Evolutionary conservation across 1,140 invertebrate species (phyloP).

Genomic region (Acromyrmex echinatior): DNA sequence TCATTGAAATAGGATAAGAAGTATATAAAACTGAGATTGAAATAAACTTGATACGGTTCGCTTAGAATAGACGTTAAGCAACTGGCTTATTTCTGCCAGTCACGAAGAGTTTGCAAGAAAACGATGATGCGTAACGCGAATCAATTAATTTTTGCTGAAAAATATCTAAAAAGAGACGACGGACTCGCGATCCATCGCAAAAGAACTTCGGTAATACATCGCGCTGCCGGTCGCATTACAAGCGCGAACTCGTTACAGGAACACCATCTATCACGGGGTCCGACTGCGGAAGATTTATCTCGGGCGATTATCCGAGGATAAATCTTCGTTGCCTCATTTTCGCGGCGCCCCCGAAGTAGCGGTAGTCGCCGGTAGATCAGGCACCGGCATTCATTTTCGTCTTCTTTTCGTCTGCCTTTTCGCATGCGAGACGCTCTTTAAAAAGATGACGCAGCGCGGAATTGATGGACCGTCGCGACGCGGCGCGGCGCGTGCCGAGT

Average conservation of each 20-base stretch:
- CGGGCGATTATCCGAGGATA: constrained; percentile 45
- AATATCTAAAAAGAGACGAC: background rate
- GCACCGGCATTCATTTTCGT: constrained; percentile 2
- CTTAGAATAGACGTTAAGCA: background rate
- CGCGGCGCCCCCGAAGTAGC: constrained; percentile 21
- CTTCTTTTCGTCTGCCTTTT: constrained; percentile 7
- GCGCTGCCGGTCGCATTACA: constrained; percentile 28
- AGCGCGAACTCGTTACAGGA: constrained; percentile 50
- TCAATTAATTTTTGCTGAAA: constrained; percentile 18
- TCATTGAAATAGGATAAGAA: background rate
- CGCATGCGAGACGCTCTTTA: background rate
- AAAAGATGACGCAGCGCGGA: constrained; percentile 32
- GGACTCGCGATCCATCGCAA: background rate
- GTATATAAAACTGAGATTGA: background rate
- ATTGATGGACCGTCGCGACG: constrained; percentile 24
- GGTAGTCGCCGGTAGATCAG: background rate
- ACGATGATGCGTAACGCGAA: background rate
- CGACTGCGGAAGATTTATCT: constrained; percentile 14
- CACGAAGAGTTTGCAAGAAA: background rate
- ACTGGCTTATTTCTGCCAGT: background rate
- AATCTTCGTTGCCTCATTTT: constrained; percentile 52
- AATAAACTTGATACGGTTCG: background rate
- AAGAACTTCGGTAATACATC: background rate
- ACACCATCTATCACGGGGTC: constrained; percentile 46
- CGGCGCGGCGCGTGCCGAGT: constrained; percentile 16